Evolutionary conservation across 2,888 invertebrate species (phyloP).

Genomic region (Lycocerus yunnanus): DNA sequence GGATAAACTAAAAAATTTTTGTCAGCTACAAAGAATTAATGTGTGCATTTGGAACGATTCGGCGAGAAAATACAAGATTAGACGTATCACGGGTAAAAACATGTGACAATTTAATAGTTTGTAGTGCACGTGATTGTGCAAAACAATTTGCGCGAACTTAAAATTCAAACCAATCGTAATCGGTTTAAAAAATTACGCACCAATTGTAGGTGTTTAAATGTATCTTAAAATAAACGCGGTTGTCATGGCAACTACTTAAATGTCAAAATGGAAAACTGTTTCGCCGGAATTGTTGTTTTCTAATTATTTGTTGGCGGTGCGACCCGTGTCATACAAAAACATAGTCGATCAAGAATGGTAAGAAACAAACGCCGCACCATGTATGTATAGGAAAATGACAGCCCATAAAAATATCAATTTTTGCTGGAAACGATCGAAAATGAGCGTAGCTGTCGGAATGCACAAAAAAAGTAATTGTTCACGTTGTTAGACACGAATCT

Average conservation of each 20-base stretch:
- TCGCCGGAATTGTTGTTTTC: not conserved
- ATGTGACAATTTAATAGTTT: too few species aligned
- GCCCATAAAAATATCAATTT: not conserved
- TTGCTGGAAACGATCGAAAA: not conserved
- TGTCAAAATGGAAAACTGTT: not conserved
- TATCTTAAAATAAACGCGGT: not conserved
- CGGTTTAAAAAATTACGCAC: too few species aligned
- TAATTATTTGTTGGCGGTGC: too few species aligned
- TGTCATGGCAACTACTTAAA: not conserved
- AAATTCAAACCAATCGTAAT: too few species aligned
- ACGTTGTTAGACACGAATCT: not conserved
- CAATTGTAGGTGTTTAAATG: not conserved
- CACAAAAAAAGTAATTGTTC: not conserved
- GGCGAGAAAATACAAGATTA: too few species aligned
- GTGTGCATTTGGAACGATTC: too few species aligned
- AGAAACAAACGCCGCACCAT: not conserved
- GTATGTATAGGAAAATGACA: not conserved
- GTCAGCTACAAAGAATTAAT: too few species aligned
- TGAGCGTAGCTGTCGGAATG: not conserved
- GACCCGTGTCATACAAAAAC: not conserved
- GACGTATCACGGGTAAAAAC: too few species aligned
- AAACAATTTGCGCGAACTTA: too few species aligned
- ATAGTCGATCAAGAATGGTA: not conserved
- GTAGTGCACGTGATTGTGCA: too few species aligned
- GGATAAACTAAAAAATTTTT: too few species aligned